phyloP scores from a whole-genome alignment of 2,113 vertebrate genomes.

The Prunella fulvescens region DNA sequence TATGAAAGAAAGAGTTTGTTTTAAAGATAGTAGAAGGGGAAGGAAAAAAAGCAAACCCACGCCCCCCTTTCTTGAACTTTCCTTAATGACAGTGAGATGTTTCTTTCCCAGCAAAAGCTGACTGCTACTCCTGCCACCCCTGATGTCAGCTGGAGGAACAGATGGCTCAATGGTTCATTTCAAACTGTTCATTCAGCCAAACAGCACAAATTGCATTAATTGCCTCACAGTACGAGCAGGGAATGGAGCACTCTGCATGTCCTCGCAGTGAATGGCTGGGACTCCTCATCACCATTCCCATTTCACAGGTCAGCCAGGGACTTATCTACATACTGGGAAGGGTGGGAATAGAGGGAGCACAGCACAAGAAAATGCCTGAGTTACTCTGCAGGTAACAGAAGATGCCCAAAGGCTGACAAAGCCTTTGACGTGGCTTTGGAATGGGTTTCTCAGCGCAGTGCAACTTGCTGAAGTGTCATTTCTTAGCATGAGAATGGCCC shows the following conservation, averaged over 20 bases:
- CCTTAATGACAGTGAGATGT: neutral
- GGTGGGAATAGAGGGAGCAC: neutral
- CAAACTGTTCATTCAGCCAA: conserved; percentile 46
- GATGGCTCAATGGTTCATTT: conserved; percentile 58
- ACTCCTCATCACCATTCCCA: neutral
- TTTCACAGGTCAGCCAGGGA: neutral
- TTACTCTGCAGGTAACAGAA: neutral
- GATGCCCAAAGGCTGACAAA: neutral
- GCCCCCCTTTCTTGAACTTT: neutral
- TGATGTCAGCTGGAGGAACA: conserved; percentile 63
- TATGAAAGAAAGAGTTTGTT: neutral
- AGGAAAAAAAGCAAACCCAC: neutral
- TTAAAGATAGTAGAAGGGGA: neutral
- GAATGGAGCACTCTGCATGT: neutral
- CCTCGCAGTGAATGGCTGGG: neutral
- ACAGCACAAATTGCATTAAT: conserved; percentile 56
- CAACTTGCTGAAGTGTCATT: neutral
- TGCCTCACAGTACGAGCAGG: neutral
- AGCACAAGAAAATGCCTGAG: neutral
- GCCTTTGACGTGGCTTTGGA: neutral
- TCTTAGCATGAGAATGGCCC: fast-evolving
- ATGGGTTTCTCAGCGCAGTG: neutral
- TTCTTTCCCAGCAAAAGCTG: conserved; percentile 21
- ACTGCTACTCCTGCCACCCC: conserved; percentile 12
- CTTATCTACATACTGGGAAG: neutral